Evolutionary conservation across 1,140 invertebrate species (phyloP).

Genomic region (Dreissena polymorpha): DNA sequence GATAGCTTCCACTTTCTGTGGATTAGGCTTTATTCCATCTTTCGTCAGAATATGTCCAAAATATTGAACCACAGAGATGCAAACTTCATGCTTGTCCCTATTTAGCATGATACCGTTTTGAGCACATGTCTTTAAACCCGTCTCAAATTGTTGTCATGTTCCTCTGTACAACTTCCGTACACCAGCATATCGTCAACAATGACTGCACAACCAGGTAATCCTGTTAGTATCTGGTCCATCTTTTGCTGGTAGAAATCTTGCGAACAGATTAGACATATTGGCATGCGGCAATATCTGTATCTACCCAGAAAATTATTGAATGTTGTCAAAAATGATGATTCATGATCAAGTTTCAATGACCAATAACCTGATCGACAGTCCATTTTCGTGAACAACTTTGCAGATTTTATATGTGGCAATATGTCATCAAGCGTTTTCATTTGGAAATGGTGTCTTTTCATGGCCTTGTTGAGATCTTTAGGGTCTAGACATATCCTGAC

Average conservation of each 20-base stretch:
- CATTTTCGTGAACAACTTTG: background rate
- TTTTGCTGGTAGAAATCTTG: background rate
- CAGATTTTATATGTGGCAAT: background rate
- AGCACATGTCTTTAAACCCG: background rate
- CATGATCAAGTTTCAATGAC: background rate
- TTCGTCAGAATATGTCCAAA: conserved; percentile 12
- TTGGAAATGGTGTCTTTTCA: conserved; percentile 5
- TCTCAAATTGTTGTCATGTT: conserved; percentile 21
- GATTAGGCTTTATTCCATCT: background rate
- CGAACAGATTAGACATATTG: background rate
- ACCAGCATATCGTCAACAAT: conserved; percentile 2
- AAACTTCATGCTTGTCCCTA: background rate
- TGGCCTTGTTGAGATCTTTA: conserved; percentile 20
- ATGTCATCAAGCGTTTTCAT: conserved; percentile 12
- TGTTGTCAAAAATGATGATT: conserved; percentile 59
- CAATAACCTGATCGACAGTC: conserved; percentile 3
- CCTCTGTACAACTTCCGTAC: background rate
- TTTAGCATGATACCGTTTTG: background rate
- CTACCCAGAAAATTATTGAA: conserved; percentile 72
- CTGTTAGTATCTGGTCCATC: background rate
- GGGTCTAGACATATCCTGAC: conserved; percentile 5
- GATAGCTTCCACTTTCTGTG: background rate
- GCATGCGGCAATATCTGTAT: conserved; percentile 6
- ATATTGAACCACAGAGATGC: background rate
- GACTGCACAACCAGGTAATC: background rate